phyloP scores from a whole-genome alignment of 2,888 invertebrate species.

The Chloromyia formosa region DNA sequence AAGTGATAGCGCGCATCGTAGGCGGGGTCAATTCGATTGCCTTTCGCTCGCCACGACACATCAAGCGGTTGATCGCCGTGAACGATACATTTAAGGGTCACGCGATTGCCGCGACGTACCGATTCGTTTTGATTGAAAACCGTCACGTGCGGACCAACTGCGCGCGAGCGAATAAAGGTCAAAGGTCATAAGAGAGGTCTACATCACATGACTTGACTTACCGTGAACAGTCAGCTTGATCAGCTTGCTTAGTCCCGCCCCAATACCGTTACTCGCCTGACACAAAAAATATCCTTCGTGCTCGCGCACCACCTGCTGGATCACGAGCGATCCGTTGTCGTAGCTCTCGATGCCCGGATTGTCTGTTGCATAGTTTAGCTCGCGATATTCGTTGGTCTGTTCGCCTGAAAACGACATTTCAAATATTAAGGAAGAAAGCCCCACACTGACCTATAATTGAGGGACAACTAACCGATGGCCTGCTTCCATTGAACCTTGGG shows the following conservation, averaged over 20 bases:
- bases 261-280: slow-evolving; percentile 71
- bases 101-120: slow-evolving; percentile 66
- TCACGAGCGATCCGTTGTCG: slow-evolving; percentile 66
- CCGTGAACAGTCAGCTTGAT: slow-evolving; percentile 71
- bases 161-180: neutral
- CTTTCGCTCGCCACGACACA: slow-evolving; percentile 66
- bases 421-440: neutral
- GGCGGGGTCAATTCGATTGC: slow-evolving; percentile 65
- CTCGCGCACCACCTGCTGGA: slow-evolving; percentile 66
- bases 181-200: neutral
- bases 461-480: slow-evolving; percentile 64
- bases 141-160: slow-evolving; percentile 67
- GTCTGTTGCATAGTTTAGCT: slow-evolving; percentile 65
- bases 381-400: slow-evolving; percentile 67
- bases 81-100: slow-evolving; percentile 66
- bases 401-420: slow-evolving; percentile 55
- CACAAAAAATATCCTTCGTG: slow-evolving; percentile 69
- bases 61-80: slow-evolving; percentile 67
- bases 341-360: slow-evolving; percentile 61
- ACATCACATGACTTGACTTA: slow-evolving; percentile 55
- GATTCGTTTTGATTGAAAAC: slow-evolving; percentile 65
- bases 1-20: slow-evolving; percentile 65
- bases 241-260: slow-evolving; percentile 70
- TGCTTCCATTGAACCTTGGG: slow-evolving; percentile 70
- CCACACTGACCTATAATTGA: neutral